Evolutionary conservation across 2,113 vertebrate genomes (phyloP), one percentile per base, ranked within the genome.

Genomic region (Leptobrachium ailaonicum): DNA sequence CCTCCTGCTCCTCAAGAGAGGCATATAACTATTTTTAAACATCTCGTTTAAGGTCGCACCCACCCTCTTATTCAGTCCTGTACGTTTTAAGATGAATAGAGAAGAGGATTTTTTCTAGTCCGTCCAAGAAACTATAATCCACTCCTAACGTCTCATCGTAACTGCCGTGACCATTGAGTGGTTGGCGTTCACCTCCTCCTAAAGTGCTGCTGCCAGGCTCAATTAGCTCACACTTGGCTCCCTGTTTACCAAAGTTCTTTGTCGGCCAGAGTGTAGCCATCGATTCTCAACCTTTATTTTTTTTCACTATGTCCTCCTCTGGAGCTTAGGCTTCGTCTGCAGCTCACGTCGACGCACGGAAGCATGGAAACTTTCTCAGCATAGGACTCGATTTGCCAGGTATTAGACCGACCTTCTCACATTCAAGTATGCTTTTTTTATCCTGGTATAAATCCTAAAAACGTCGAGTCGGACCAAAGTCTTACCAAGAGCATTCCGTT

Each of bases 161-260:
- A 47, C 6, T 44, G 62, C 67, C 45, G 76, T 50, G 69, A 78
- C 76, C 76, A 45, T 20, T 54, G 60, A 63, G 44, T 62, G 41
- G 12, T 47, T 78, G 76, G 76, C 76, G 14, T 4, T 3, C 2
- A 32, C 60, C 54, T 63, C 75, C 68, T 9, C 53, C 67, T 67
- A 13, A 72, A 47, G 54, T 50, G 12, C 32, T 12, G 2, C 13
- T 79, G 77, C 77, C 77, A 79, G 77, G 72, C 69, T 42, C 20
- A 5, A 63, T 72, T 41, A 72, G 58, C 70, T 79, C 77, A 79
- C 77, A 66, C 60, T n/a, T 32, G 20, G 32, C 60, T 79, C 44
- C n/a, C 54, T 41, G 54, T 53, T 58, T 72, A 70, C 77, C 77
- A 79, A 54, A 66, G 47, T 60, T 45, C 47, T 73, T 32, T 12